Evolutionary conservation across 2,113 vertebrate species (phyloP).

Genomic region (Vidua macroura): DNA sequence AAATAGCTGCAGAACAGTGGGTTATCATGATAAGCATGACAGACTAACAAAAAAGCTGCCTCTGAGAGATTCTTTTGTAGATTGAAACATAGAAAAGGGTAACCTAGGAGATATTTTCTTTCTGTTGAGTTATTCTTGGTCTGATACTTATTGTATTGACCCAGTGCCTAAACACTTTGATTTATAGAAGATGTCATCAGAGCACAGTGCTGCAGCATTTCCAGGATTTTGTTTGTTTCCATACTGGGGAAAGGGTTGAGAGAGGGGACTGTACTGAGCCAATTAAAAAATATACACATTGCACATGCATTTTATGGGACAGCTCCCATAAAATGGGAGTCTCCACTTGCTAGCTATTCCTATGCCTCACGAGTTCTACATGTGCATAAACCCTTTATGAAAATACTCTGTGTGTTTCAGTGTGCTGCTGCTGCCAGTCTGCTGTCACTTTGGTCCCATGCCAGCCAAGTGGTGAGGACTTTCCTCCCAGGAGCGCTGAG

Average conservation of each 20-base stretch:
- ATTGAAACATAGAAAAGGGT: background rate
- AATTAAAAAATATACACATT: background rate
- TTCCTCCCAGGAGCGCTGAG: background rate
- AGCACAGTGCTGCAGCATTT: background rate
- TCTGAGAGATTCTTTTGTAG: slow-evolving; percentile 35
- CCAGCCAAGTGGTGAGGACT: background rate
- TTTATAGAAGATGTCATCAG: background rate
- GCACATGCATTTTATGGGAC: background rate
- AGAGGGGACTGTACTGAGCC: background rate
- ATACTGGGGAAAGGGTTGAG: background rate
- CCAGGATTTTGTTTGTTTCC: background rate
- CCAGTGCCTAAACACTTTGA: background rate
- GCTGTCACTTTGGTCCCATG: background rate
- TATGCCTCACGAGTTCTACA: rapidly evolving
- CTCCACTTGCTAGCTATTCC: background rate
- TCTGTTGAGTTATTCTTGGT: slow-evolving; percentile 1
- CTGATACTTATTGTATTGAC: background rate
- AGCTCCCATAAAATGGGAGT: background rate
- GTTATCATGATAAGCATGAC: slow-evolving; percentile 16
- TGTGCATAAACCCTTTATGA: background rate
- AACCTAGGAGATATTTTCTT: slow-evolving; percentile 45
- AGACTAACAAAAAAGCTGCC: slow-evolving; percentile 43
- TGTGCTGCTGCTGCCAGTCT: background rate
- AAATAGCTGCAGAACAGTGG: slow-evolving; percentile 42
- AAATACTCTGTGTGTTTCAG: background rate